phyloP scores from a whole-genome alignment of 2,888 invertebrate genomes.

The Pterobdella sp. region DNA sequence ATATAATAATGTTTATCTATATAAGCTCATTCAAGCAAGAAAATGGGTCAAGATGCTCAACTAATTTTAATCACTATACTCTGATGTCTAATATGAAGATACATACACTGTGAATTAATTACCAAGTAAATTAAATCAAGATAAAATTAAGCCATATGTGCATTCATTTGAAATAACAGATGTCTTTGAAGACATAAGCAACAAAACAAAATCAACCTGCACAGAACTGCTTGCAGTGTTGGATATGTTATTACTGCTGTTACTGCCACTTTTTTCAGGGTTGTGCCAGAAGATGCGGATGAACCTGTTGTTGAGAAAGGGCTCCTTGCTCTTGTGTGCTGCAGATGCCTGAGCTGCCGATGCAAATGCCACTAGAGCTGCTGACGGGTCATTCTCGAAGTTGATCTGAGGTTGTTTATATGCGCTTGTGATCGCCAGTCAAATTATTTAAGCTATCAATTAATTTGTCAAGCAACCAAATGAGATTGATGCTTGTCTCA shows the following conservation, averaged over 20 bases:
- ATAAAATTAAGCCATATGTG: not conserved
- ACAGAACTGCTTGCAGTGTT: not conserved
- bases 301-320: conserved; percentile 93
- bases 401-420: conserved; percentile 47
- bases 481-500: not conserved
- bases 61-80: too few relatives aligned
- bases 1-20: too few relatives aligned
- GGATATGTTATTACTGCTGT: not conserved
- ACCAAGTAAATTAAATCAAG: not conserved
- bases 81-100: too few relatives aligned
- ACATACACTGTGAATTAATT: too few relatives aligned
- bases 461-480: too few relatives aligned
- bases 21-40: too few relatives aligned
- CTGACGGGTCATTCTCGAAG: conserved; percentile 74
- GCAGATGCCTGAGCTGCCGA: conserved; percentile 81
- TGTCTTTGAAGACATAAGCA: too few relatives aligned
- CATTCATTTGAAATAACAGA: too few relatives aligned
- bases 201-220: not conserved
- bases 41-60: too few relatives aligned
- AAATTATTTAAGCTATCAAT: too few relatives aligned
- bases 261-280: conserved; percentile 31
- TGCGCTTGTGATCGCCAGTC: not conserved
- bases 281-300: conserved; percentile 96
- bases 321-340: conserved; percentile 89
- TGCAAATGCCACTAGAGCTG: conserved; percentile 84